These are phyloP conservation scores for Pogonomyrmex californicus DNA, from an alignment of 1,140 invertebrate species.

Conservation along the genomic window DNA sequence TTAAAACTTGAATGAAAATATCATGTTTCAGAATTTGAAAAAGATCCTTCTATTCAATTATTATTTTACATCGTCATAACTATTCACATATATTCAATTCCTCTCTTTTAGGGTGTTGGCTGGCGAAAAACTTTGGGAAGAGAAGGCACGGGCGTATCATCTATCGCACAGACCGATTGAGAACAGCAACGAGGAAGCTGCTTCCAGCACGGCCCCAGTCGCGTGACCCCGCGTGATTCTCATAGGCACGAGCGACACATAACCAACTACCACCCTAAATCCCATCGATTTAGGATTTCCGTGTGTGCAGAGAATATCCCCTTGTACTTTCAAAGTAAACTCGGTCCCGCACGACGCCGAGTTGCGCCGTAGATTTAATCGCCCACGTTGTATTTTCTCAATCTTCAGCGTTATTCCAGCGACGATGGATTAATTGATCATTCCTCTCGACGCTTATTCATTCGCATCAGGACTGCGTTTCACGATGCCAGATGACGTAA, in stretches of 20 bases:
- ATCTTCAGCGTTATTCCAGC: constrained; percentile 36
- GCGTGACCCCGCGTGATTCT: constrained; percentile 78
- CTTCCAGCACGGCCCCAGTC: constrained; percentile 68
- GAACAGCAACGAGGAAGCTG: constrained; percentile 69
- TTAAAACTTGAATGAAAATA: neutral
- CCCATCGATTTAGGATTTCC: constrained; percentile 13
- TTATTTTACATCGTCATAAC: neutral
- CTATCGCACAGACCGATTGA: constrained; percentile 71
- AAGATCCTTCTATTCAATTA: neutral
- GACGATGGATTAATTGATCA: constrained; percentile 41
- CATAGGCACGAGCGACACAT: constrained; percentile 65
- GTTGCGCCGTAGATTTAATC: constrained; percentile 28
- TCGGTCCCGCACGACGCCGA: constrained; percentile 1
- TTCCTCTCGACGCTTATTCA: constrained; percentile 43
- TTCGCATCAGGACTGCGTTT: constrained; percentile 25
- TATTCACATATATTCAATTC: constrained; percentile 15
- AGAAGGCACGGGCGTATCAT: constrained; percentile 81
- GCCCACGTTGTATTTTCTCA: constrained; percentile 31
- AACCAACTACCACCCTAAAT: constrained; percentile 29
- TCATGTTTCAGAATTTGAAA: neutral
- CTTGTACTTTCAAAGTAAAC: constrained; percentile 50
- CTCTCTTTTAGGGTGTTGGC: constrained; percentile 79
- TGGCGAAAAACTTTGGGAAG: constrained; percentile 83
- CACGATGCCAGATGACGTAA: constrained; percentile 28
- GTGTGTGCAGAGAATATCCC: neutral